phyloP scores from a whole-genome alignment of 2,113 vertebrate species.

The Pristiophorus japonicus region DNA sequence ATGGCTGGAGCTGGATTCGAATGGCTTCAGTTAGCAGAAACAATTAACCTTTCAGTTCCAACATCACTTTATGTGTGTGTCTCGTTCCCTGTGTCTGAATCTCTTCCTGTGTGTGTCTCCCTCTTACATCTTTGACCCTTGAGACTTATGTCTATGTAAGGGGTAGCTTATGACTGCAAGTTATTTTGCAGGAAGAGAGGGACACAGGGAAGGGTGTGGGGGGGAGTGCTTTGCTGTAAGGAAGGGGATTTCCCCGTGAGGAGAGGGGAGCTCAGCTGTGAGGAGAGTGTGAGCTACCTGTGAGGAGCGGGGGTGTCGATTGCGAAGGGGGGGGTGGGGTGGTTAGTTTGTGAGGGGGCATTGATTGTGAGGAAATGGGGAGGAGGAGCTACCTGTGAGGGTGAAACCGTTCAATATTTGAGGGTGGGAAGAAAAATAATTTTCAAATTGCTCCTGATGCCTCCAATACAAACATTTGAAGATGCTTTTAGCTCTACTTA shows the following conservation, averaged over 20 bases:
- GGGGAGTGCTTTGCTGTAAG: neutral
- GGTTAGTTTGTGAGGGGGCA: neutral
- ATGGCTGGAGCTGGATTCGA: neutral
- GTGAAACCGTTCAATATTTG: neutral
- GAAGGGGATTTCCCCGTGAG: too few species aligned
- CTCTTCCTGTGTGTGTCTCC: neutral
- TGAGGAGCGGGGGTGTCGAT: neutral
- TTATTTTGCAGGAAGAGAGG: too few species aligned
- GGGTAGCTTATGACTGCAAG: too few species aligned
- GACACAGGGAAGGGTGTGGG: too few species aligned
- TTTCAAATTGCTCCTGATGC: neutral
- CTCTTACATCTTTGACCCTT: neutral
- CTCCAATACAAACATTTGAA: neutral
- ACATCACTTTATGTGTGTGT: neutral
- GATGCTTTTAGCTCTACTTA: neutral
- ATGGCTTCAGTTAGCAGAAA: neutral
- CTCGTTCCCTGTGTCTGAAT: too few species aligned
- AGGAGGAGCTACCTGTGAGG: neutral
- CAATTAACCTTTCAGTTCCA: neutral
- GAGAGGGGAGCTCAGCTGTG: neutral
- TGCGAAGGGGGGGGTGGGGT: neutral
- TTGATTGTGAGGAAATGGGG: neutral
- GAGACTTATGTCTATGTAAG: neutral
- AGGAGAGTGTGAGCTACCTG: too few species aligned
- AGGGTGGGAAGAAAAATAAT: neutral